These are phyloP conservation scores for Periplaneta americana DNA, from an alignment of 1,140 invertebrate genomes.

Conservation along the genomic window DNA sequence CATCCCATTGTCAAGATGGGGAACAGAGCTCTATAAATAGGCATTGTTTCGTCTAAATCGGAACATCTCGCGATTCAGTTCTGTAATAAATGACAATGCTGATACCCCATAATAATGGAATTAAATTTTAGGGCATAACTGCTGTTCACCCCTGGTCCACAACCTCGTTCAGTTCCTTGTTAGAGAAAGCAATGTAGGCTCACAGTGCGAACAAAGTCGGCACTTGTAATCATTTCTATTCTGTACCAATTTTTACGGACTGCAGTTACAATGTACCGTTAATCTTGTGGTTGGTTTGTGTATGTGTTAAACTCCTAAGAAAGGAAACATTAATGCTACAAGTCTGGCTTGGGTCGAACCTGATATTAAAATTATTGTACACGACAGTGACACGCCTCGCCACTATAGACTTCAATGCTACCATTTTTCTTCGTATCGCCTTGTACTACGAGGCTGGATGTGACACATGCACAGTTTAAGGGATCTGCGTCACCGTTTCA, in stretches of 20 bases:
- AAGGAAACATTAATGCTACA: not conserved
- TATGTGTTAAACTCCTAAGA: not conserved
- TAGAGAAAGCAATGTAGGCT: not conserved
- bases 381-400: not conserved
- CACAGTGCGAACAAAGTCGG: not conserved
- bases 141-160: not conserved
- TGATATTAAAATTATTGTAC: not conserved
- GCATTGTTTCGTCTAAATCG: too few relatives aligned
- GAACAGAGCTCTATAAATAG: too few relatives aligned
- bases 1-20: too few relatives aligned
- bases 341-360: too few relatives aligned
- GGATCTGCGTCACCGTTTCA: too few relatives aligned
- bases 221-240: not conserved
- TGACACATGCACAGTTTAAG: too few relatives aligned
- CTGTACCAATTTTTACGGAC: not conserved
- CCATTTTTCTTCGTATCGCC: not conserved
- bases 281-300: not conserved
- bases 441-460: too few relatives aligned
- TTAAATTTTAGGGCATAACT: too few relatives aligned
- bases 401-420: not conserved
- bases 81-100: too few relatives aligned
- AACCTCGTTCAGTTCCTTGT: not conserved
- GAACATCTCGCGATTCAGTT: too few relatives aligned
- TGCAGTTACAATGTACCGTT: not conserved
- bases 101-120: too few relatives aligned